Conservation (phyloP, 2,888 invertebrate genomes). For the Cheilosia variabilis region DNA sequence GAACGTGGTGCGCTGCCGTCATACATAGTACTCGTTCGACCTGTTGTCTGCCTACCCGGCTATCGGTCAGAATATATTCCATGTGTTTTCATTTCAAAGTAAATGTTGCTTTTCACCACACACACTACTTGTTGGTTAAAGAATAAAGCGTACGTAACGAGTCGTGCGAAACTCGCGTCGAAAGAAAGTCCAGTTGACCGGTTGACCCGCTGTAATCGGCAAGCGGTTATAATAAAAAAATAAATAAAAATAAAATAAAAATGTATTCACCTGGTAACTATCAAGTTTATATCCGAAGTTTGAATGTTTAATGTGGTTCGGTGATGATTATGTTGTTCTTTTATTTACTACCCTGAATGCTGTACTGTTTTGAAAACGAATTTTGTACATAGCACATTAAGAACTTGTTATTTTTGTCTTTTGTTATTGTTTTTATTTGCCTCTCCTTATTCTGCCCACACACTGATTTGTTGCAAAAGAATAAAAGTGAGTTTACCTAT, state of each 20-base stretch:
- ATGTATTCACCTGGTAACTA: conserved; percentile 75
- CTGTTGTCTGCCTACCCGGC: conserved; percentile 48
- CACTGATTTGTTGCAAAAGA: conserved; percentile 54
- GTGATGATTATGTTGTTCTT: conserved; percentile 56
- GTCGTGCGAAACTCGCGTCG: conserved; percentile 16
- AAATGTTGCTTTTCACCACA: conserved; percentile 23
- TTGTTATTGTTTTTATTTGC: conserved; percentile 62
- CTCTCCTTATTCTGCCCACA: conserved; percentile 10
- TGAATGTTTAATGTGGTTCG: conserved; percentile 70
- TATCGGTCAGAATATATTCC: conserved; percentile 52
- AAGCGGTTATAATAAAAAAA: conserved; percentile 22
- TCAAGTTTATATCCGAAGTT: conserved; percentile 49
- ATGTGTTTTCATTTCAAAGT: conserved; percentile 56
- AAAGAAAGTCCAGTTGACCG: conserved; percentile 57
- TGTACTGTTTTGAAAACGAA: conserved; percentile 55
- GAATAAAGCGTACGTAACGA: conserved; percentile 11
- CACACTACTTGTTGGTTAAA: conserved; percentile 5
- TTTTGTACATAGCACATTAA: conserved; percentile 51
- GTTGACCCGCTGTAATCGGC: conserved; percentile 43
- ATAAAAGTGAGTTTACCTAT: conserved; percentile 48
- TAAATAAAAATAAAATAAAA: conserved; percentile 16
- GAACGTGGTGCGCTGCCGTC: conserved; percentile 20
- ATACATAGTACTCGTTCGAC: conserved; percentile 47
- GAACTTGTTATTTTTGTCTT: conserved; percentile 36
- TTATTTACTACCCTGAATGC: conserved; percentile 53